Percentiles rank a stretch among this genome's conserved stretches.
Evolutionary conservation across 2,797 vertebrate species (phyloP).

Genomic region (Darevskia nairensis): DNA sequence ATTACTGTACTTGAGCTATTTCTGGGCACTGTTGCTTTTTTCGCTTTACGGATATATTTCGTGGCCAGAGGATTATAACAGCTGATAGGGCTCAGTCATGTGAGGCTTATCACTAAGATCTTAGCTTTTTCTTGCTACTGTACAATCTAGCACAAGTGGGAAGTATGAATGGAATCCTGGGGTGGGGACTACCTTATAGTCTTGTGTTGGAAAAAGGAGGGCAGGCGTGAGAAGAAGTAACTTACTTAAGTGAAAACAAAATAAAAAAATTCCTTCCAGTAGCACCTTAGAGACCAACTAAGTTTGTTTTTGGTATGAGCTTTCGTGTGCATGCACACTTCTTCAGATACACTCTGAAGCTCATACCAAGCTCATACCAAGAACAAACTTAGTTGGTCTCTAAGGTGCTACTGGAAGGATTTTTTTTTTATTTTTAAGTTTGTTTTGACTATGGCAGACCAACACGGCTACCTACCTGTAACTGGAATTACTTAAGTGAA

Average conservation of each 20-base stretch:
- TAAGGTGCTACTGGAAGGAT: too few species aligned
- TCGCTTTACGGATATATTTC: background rate
- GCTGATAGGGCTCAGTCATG: background rate
- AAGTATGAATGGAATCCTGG: conserved; percentile 23
- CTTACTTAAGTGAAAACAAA: background rate
- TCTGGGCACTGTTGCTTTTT: background rate
- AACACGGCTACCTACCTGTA: too few species aligned
- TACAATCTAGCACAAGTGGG: background rate
- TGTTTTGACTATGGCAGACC: too few species aligned
- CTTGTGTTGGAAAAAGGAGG: background rate
- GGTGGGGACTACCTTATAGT: background rate
- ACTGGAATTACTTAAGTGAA: background rate
- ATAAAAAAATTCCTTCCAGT: too few species aligned
- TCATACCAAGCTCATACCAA: too few species aligned
- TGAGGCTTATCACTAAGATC: background rate
- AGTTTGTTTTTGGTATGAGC: too few species aligned
- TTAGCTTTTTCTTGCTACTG: background rate
- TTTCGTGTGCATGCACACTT: too few species aligned
- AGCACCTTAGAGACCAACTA: too few species aligned
- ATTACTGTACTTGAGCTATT: background rate
- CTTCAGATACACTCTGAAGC: too few species aligned
- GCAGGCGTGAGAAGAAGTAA: background rate
- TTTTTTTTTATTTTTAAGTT: too few species aligned
- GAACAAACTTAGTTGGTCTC: too few species aligned
- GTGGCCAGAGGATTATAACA: background rate